Conservation (phyloP, 2,797 vertebrate species). For the Coregonus sp. region DNA sequence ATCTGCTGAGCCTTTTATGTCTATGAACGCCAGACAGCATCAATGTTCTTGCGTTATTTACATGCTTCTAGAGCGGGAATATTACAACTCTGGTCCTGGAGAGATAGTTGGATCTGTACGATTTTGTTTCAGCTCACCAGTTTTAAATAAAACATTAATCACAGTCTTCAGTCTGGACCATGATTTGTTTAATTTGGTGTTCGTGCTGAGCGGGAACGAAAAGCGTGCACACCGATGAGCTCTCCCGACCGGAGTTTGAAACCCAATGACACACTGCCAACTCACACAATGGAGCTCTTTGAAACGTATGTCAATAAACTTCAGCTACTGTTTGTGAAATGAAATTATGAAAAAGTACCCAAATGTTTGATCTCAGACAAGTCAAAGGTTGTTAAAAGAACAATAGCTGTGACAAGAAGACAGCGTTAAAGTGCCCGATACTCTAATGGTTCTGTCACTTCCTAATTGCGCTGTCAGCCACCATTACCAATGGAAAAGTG, state of each 20-base stretch:
- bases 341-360: slow-evolving; percentile 17
- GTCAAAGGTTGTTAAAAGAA: slow-evolving; percentile 48
- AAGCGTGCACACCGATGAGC: neutral
- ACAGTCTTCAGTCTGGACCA: too few relatives aligned
- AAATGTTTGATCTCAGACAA: slow-evolving; percentile 46
- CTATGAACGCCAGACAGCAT: neutral
- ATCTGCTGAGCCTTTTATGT: slow-evolving; percentile 28
- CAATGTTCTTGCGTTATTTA: neutral
- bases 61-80: neutral
- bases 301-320: slow-evolving; percentile 3
- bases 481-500: slow-evolving; percentile 67
- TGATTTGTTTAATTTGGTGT: too few relatives aligned
- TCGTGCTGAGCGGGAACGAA: too few relatives aligned
- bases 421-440: slow-evolving; percentile 51
- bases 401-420: slow-evolving; percentile 44
- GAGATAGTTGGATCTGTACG: too few relatives aligned
- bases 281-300: neutral
- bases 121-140: neutral
- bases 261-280: neutral
- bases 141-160: neutral
- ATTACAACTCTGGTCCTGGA: too few relatives aligned
- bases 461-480: slow-evolving; percentile 78
- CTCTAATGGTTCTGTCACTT: slow-evolving; percentile 68
- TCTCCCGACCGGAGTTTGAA: neutral
- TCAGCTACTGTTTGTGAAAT: slow-evolving; percentile 2